Evolutionary conservation across 2,888 invertebrate species (phyloP).

Genomic region (Antitype chi): DNA sequence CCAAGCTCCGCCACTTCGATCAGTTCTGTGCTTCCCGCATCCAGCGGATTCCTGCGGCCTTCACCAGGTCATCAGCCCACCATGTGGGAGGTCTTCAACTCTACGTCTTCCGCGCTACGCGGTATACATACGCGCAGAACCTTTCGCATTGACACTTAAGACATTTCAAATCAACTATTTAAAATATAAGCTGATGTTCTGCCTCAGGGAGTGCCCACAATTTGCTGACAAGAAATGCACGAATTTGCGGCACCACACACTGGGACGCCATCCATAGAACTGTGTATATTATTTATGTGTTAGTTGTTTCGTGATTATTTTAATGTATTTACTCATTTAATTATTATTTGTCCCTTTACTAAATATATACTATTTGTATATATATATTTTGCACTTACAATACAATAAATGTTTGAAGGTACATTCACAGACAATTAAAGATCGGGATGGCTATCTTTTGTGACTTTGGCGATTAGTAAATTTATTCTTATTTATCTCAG

Average conservation of each 20-base stretch:
- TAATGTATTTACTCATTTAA: neutral
- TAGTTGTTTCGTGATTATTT: constrained; percentile 3
- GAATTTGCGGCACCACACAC: neutral
- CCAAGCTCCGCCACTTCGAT: too few relatives aligned
- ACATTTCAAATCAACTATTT: neutral
- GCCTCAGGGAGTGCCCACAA: neutral
- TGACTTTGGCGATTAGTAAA: neutral
- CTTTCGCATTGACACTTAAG: too few relatives aligned
- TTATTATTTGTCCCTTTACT: neutral
- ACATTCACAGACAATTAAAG: too few relatives aligned
- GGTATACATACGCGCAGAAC: too few relatives aligned
- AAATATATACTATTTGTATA: constrained; percentile 1
- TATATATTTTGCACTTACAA: neutral
- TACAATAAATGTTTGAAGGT: neutral
- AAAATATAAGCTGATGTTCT: neutral
- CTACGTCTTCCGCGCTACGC: too few relatives aligned
- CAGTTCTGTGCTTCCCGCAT: too few relatives aligned
- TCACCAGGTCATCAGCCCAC: too few relatives aligned
- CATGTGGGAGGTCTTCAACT: too few relatives aligned
- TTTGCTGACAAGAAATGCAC: constrained; percentile 1
- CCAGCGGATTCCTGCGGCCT: too few relatives aligned
- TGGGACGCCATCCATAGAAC: neutral
- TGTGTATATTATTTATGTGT: neutral
- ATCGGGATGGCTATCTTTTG: neutral
- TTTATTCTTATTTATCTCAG: neutral